Evolutionary conservation across 2,888 invertebrate species (phyloP), one percentile per base, ranked within the genome.

Genomic region (Creontiades dilutus): DNA sequence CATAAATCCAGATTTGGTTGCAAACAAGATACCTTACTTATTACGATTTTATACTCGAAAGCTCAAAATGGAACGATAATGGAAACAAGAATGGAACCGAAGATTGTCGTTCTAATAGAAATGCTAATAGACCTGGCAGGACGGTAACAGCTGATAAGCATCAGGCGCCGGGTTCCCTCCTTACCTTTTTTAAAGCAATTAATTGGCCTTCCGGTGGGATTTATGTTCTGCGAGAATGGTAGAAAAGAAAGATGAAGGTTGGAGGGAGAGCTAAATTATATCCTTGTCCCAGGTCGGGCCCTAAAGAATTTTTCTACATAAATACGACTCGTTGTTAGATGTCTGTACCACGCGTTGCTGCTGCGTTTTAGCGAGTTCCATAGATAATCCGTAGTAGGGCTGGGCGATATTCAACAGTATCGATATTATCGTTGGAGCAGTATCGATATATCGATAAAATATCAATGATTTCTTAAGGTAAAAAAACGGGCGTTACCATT

Each of bases 81-180:
- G n/a, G 57, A 57, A n/a, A 57, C 57, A 16, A 16, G n/a, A 57
- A 57, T 57, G 57, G n/a, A 57, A 57, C 57, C 23, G 68, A 13
- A 28, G 47, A n/a, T 78, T 46, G 78, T 46, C 7, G 37, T 78
- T 12, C 46, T 78, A 78, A 78, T 78, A 78, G 78, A 46, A 78
- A 78, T 78, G 78, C 78, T 78, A 78, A 78, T 78, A 46, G 78
- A 5, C n/a, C 78, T 9, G 46, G 78, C 16, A 78, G 78, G 78
- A 78, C 23, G 68, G 68, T 23, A 68, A 68, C 78, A 47, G 46
- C 46, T 78, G 78, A 78, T 78, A 78, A 78, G 37, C 78, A 78
- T 78, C 78, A 78, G 78, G 78, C 78, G 78, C 46, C 46, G 78
- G 78, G 28, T 37, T 78, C 68, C 68, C 68, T 68, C 27, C 68